phyloP scores from a whole-genome alignment of 2,888 invertebrate genomes.

The Cataglyphis cursor region DNA sequence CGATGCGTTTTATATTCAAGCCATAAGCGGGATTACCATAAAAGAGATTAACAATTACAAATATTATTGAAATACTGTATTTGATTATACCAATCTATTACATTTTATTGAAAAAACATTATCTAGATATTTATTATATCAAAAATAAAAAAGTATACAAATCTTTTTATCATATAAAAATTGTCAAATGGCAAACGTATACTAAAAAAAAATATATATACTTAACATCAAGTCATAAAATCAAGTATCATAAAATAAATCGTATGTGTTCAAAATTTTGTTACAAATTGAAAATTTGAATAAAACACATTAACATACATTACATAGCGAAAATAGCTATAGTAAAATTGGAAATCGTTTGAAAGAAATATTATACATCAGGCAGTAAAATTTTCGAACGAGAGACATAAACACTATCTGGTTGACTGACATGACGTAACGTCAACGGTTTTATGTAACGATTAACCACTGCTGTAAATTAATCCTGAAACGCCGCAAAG shows the following conservation, averaged over 20 bases:
- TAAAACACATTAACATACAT: neutral
- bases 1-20: constrained; percentile 1
- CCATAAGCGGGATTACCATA: neutral
- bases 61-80: neutral
- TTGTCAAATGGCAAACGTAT: neutral
- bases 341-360: neutral
- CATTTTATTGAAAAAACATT: constrained; percentile 1
- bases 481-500: constrained; percentile 28
- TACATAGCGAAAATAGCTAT: neutral
- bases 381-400: neutral
- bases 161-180: constrained; percentile 13
- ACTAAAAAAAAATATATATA: neutral
- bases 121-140: neutral
- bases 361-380: neutral
- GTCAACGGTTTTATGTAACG: constrained; percentile 13
- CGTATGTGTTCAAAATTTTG: neutral
- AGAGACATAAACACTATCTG: constrained; percentile 5
- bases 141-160: neutral
- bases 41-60: neutral
- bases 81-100: neutral
- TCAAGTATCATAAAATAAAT: neutral
- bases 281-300: neutral
- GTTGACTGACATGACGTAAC: neutral
- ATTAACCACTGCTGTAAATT: constrained; percentile 28
- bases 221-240: neutral